phyloP scores from a whole-genome alignment of 2,113 vertebrate species.

The Nothobranchius furzeri region DNA sequence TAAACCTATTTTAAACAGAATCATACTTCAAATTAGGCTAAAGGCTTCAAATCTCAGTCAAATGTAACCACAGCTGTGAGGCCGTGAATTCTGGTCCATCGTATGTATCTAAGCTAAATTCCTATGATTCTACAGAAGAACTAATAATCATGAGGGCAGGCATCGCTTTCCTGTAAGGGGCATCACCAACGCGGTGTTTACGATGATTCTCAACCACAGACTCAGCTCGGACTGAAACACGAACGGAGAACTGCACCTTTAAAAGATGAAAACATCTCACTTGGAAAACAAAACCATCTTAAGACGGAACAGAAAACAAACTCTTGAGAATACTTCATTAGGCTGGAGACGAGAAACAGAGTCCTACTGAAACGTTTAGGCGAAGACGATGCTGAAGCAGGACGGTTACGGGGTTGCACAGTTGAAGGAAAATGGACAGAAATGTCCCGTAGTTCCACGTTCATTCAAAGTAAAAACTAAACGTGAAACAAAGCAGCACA shows the following conservation, averaged over 20 bases:
- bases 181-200: slow-evolving; percentile 7
- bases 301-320: slow-evolving; percentile 22
- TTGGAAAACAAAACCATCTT: slow-evolving; percentile 9
- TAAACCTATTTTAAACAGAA: slow-evolving; percentile 63
- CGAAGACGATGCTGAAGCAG: slow-evolving; percentile 52
- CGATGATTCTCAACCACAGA: neutral
- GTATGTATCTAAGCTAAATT: slow-evolving; percentile 9
- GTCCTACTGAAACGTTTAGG: slow-evolving; percentile 50
- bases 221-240: neutral
- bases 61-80: slow-evolving; percentile 39
- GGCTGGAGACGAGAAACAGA: slow-evolving; percentile 11
- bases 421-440: slow-evolving; percentile 49
- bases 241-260: neutral
- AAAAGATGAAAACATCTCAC: neutral
- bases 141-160: slow-evolving; percentile 9
- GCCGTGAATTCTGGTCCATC: slow-evolving; percentile 47
- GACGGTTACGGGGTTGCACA: slow-evolving; percentile 64
- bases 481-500: slow-evolving; percentile 38
- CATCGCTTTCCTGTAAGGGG: slow-evolving; percentile 16
- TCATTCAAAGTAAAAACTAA: slow-evolving; percentile 11
- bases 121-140: slow-evolving; percentile 17
- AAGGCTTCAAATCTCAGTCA: slow-evolving; percentile 26
- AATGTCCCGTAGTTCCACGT: slow-evolving; percentile 50
- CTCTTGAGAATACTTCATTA: neutral
- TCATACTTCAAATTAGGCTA: slow-evolving; percentile 45